Conservation (phyloP, 2,797 vertebrate genomes). For the Harpagifer antarcticus region DNA sequence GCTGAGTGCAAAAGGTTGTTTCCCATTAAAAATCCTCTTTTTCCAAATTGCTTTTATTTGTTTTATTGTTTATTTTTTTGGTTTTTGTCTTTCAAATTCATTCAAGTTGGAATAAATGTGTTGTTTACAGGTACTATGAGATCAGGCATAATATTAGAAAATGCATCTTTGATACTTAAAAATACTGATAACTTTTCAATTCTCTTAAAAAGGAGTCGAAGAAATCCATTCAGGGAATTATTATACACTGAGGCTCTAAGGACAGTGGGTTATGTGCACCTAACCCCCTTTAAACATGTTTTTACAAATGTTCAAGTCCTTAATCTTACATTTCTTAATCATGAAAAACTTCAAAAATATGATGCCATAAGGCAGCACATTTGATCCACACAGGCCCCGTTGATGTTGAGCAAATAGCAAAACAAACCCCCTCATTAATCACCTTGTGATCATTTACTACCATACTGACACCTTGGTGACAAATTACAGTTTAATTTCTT, state of each 20-base stretch:
- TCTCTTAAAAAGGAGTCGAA: not conserved
- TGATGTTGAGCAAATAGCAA: conserved; percentile 1
- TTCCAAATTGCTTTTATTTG: too few relatives aligned
- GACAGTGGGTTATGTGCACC: not conserved
- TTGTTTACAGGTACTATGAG: too few relatives aligned
- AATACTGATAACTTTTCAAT: conserved; percentile 3
- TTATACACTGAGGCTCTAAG: conserved; percentile 7
- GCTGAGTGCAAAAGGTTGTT: not conserved
- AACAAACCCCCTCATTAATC: conserved; percentile 30
- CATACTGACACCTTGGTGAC: conserved; percentile 21
- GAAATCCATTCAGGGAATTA: conserved; percentile 7
- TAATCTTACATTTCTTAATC: conserved; percentile 8
- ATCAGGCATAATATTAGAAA: too few relatives aligned
- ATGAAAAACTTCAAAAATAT: not conserved
- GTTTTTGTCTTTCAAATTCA: too few relatives aligned
- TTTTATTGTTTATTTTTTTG: too few relatives aligned
- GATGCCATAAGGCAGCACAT: conserved; percentile 17
- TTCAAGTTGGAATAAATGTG: too few relatives aligned
- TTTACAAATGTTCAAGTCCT: not conserved
- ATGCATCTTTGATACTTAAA: not conserved
- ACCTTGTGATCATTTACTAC: conserved; percentile 2
- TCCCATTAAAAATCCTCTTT: too few relatives aligned
- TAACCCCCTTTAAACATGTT: not conserved
- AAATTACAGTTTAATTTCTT: conserved; percentile 36
- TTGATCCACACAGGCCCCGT: conserved; percentile 10